Evolutionary conservation across 1,140 invertebrate species (phyloP).

Genomic region (Diorhabda sublineata): DNA sequence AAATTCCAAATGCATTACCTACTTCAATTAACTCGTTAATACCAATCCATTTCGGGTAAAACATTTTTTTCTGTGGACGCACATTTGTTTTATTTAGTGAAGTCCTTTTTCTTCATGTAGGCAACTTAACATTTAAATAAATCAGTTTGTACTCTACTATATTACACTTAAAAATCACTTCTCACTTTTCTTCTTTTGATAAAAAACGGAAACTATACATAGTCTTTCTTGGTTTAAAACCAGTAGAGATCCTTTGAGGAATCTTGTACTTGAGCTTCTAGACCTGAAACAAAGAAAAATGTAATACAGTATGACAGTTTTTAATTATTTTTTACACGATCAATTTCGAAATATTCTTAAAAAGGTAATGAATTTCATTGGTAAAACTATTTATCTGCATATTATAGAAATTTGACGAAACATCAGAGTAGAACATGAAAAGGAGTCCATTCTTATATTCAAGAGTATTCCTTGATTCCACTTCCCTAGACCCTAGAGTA

Average conservation of each 20-base stretch:
- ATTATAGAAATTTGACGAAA: too few species aligned
- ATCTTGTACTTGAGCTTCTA: constrained; percentile 56
- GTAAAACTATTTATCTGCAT: too few species aligned
- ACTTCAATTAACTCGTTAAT: too few species aligned
- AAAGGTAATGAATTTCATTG: too few species aligned
- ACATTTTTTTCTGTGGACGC: constrained; percentile 24
- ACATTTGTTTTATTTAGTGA: constrained; percentile 37
- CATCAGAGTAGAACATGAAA: too few species aligned
- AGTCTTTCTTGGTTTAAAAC: constrained; percentile 45
- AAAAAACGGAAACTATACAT: constrained; percentile 30
- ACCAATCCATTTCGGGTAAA: background rate
- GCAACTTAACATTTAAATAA: constrained; percentile 33
- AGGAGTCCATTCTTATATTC: too few species aligned
- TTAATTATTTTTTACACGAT: too few species aligned
- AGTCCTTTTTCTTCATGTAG: constrained; percentile 9
- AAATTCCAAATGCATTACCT: too few species aligned
- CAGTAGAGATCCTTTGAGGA: constrained; percentile 57
- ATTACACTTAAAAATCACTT: constrained; percentile 43
- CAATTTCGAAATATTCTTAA: too few species aligned
- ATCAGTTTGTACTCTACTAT: constrained; percentile 41
- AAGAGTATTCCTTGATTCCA: too few species aligned
- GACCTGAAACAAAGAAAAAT: constrained; percentile 46
- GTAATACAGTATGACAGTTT: too few species aligned
- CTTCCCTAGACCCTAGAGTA: too few species aligned
- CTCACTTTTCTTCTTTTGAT: constrained; percentile 26